Evolutionary conservation across 1,140 invertebrate species (phyloP).

Genomic region (Trissolcus basalis): DNA sequence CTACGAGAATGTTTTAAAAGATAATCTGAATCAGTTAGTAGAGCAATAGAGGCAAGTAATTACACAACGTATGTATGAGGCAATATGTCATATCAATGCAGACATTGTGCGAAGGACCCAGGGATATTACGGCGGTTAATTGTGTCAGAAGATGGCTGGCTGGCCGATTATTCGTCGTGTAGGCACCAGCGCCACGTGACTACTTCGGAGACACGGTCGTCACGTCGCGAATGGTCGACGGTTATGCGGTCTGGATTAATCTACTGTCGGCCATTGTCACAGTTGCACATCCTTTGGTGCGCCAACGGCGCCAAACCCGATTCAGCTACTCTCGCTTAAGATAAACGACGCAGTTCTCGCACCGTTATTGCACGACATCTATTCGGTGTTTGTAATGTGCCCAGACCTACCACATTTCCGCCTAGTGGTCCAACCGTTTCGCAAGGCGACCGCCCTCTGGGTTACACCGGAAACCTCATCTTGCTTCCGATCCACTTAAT

Average conservation of each 20-base stretch:
- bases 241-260: slow-evolving; percentile 59
- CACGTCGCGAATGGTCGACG: slow-evolving; percentile 30
- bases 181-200: slow-evolving; percentile 28
- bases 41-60: slow-evolving; percentile 11
- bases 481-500: slow-evolving; percentile 46
- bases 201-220: slow-evolving; percentile 26
- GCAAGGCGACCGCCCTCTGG: slow-evolving; percentile 5
- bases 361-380: slow-evolving; percentile 62
- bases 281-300: slow-evolving; percentile 55
- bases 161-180: slow-evolving; percentile 41
- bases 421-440: slow-evolving; percentile 35
- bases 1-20: not conserved
- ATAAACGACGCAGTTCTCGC: slow-evolving; percentile 60
- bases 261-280: slow-evolving; percentile 63
- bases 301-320: slow-evolving; percentile 35
- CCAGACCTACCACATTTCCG: slow-evolving; percentile 52
- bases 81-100: slow-evolving; percentile 28
- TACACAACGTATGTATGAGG: slow-evolving; percentile 3
- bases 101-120: slow-evolving; percentile 21
- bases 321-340: slow-evolving; percentile 48
- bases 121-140: slow-evolving; percentile 51
- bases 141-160: slow-evolving; percentile 56
- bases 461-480: slow-evolving; percentile 34
- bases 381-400: slow-evolving; percentile 53
- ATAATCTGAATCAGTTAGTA: not conserved